Conservation (phyloP, 92 coral and sea anemone genomes). For the Ricordea florida region DNA sequence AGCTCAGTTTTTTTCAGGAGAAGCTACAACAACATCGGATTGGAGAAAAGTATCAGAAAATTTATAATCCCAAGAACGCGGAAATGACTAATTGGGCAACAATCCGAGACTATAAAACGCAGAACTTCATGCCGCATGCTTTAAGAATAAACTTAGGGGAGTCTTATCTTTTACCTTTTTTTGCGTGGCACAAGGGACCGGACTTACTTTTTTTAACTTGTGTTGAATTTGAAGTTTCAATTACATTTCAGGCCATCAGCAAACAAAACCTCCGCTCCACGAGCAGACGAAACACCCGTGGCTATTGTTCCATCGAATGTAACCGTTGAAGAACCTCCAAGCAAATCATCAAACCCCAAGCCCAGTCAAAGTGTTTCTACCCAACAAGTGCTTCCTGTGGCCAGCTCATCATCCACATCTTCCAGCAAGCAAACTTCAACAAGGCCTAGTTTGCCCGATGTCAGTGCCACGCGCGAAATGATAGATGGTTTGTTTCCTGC, state of each 20-base stretch:
- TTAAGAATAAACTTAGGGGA: neutral
- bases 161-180: neutral
- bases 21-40: neutral
- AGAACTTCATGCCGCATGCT: neutral
- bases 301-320: neutral
- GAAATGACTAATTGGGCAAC: neutral
- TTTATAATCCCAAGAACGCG: neutral
- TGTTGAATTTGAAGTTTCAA: neutral
- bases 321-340: constrained; percentile 6
- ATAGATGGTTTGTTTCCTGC: neutral
- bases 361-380: constrained; percentile 1
- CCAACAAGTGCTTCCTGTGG: constrained; percentile 12
- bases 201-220: neutral
- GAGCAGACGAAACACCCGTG: constrained; percentile 8
- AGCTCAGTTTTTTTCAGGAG: neutral
- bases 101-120: neutral
- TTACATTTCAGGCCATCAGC: neutral
- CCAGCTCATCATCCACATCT: constrained; percentile 11
- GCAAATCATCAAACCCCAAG: constrained; percentile 1
- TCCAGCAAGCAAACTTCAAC: neutral
- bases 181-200: neutral
- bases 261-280: neutral
- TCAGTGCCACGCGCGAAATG: neutral
- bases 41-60: neutral
- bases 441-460: constrained; percentile 14